A percentile compares a stretch with the other conserved stretches of the same genome.
Conservation (phyloP, 2,113 vertebrate species). For the Hystrix brachyura region DNA sequence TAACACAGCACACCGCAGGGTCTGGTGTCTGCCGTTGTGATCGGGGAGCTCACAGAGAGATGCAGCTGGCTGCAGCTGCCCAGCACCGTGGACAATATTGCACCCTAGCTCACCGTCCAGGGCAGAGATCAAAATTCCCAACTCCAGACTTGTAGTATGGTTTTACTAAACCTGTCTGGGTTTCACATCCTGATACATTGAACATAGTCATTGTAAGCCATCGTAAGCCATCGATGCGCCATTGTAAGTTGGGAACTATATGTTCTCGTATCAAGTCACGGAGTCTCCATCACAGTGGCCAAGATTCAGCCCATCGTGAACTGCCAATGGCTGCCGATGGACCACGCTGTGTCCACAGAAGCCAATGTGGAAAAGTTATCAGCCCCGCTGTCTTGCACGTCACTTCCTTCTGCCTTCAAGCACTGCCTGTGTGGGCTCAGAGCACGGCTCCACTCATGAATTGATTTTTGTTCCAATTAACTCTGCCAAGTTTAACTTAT, state of each 20-base stretch:
- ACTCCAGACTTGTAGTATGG: background rate
- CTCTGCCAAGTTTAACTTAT: background rate
- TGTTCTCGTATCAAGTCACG: background rate
- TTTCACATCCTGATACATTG: background rate
- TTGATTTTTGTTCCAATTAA: background rate
- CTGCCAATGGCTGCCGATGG: background rate
- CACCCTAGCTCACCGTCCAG: background rate
- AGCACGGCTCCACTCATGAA: no score
- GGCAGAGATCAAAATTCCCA: background rate
- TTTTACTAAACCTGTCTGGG: background rate
- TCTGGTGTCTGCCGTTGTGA: background rate
- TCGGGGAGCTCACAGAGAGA: background rate
- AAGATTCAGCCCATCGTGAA: background rate
- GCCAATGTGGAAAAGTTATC: background rate
- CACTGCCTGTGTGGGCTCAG: no score
- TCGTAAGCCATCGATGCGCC: background rate
- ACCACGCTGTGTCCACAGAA: background rate
- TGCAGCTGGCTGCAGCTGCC: background rate
- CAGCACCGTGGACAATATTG: background rate
- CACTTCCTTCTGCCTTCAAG: background rate
- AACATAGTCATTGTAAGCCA: background rate
- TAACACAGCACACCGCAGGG: background rate
- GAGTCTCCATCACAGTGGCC: background rate
- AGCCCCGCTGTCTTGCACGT: background rate
- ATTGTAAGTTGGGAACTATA: background rate